These are phyloP conservation scores for Ictalurus punctatus DNA, from an alignment of 2,113 vertebrate species.

Conservation along the genomic window DNA sequence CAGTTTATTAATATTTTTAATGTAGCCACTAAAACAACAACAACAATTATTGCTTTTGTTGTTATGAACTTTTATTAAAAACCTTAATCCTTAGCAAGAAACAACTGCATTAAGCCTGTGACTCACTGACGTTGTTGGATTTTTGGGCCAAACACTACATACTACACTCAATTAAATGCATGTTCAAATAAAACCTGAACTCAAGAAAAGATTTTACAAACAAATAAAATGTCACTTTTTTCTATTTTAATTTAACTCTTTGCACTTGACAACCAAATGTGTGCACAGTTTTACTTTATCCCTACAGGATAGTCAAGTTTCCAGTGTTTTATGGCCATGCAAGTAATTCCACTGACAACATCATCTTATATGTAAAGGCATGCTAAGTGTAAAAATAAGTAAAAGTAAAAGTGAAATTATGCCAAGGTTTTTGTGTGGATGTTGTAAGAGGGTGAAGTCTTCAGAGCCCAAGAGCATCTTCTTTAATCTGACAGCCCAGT, in stretches of 20 bases:
- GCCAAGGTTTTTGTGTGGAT: background rate
- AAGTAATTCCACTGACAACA: background rate
- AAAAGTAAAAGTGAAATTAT: background rate
- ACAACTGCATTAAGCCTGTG: background rate
- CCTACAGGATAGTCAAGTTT: background rate
- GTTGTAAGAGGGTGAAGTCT: background rate
- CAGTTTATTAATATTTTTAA: too few relatives aligned
- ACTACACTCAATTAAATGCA: background rate
- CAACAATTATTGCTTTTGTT: background rate
- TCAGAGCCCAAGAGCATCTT: constrained; percentile 41
- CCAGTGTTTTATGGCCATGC: background rate
- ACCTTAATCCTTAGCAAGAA: background rate
- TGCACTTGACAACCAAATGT: background rate
- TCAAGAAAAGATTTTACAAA: background rate
- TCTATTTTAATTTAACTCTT: background rate
- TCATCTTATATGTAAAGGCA: background rate
- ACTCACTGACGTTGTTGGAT: background rate
- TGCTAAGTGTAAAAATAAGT: background rate
- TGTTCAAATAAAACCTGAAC: background rate
- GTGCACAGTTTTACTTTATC: background rate
- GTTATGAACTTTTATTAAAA: background rate
- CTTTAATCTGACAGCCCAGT: constrained; percentile 46
- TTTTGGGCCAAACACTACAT: too few relatives aligned
- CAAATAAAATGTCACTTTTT: background rate
- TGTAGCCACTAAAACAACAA: too few relatives aligned